These are phyloP conservation scores for Papilio helenus DNA, from an alignment of 1,140 invertebrate species.

Conservation along the genomic window DNA sequence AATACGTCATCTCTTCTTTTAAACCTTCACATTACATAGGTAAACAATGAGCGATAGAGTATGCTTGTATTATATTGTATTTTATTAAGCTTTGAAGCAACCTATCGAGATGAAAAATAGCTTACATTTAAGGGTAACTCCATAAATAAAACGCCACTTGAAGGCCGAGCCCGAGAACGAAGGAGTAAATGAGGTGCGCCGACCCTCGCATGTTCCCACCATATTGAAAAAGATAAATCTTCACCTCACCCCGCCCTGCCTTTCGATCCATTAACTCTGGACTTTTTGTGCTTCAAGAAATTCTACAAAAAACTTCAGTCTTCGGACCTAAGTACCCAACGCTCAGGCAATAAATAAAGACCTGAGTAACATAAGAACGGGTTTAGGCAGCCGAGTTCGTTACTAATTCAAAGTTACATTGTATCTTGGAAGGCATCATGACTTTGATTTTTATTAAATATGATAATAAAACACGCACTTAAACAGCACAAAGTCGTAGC, in stretches of 20 bases:
- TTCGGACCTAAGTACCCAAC: slow-evolving; percentile 51
- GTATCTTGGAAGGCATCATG: slow-evolving; percentile 54
- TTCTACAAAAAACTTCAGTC: slow-evolving; percentile 44
- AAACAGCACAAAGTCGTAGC: slow-evolving; percentile 67
- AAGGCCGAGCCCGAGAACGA: slow-evolving; percentile 14
- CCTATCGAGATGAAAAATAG: slow-evolving; percentile 40
- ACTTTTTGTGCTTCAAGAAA: slow-evolving; percentile 53
- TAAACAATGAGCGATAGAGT: background rate
- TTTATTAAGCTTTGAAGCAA: background rate
- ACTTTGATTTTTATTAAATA: slow-evolving; percentile 69
- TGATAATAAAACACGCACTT: slow-evolving; percentile 67
- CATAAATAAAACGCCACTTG: slow-evolving; percentile 62
- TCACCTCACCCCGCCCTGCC: slow-evolving; percentile 59
- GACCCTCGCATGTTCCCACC: slow-evolving; percentile 51
- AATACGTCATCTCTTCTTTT: background rate
- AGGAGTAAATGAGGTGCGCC: slow-evolving; percentile 45
- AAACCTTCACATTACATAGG: background rate
- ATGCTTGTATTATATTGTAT: background rate
- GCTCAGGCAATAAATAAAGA: slow-evolving; percentile 46
- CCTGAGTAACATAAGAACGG: slow-evolving; percentile 46
- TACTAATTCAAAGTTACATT: slow-evolving; percentile 53
- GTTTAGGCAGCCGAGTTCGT: slow-evolving; percentile 45
- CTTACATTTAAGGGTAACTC: slow-evolving; percentile 48
- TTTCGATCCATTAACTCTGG: slow-evolving; percentile 61
- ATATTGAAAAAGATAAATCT: slow-evolving; percentile 77